Evolutionary conservation across 2,888 invertebrate species (phyloP), one percentile per base, ranked within the genome.

Genomic region (Eustalomyia histrio): DNA sequence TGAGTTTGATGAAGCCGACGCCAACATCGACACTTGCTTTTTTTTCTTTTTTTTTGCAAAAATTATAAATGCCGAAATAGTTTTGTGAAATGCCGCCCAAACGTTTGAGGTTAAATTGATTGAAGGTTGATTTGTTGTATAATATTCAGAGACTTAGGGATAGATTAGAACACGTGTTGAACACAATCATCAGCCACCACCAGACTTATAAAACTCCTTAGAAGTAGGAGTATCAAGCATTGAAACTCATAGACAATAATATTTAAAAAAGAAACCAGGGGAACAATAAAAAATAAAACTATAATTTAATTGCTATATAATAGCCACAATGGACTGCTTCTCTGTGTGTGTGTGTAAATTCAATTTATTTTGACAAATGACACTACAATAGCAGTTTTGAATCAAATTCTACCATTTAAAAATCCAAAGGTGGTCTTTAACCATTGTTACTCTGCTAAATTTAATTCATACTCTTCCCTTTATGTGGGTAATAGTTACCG

Each of bases 301-400:
- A 65, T 57, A 64, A 72, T 81, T 81, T 81, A 81, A 81, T 78
- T 81, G 68, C 69, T n/a, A 43, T 52, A 47, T 53, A 75, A 58
- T 52, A 21, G 33, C 73, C 29, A 16, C 4, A 7, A 29, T 61
- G 21, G 29, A 47, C 18, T 64, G 33, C 16, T 16, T 16, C 7
- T 57, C 0, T 39, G 3, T 55, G 12, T 21, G 9, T 29, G 17
- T 47, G 12, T 21, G 21, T 21, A 65, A 55, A 76, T 81, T 69
- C 65, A 78, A 87, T 87, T 87, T 88, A 87, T 87, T 87, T 88
- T 89, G 89, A 89, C 89, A 88, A 88, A 88, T 88, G 88, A 88
- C 88, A 88, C 85, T 86, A 87, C 89, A 89, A 88, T 88, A 84
- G 85, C 57, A 58, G 43, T 63, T 68, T 72, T 18, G 21, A 43